Evolutionary conservation across 2,113 vertebrate species (phyloP), one percentile per base, ranked within the genome.

Genomic region (Plectropomus leopardus): DNA sequence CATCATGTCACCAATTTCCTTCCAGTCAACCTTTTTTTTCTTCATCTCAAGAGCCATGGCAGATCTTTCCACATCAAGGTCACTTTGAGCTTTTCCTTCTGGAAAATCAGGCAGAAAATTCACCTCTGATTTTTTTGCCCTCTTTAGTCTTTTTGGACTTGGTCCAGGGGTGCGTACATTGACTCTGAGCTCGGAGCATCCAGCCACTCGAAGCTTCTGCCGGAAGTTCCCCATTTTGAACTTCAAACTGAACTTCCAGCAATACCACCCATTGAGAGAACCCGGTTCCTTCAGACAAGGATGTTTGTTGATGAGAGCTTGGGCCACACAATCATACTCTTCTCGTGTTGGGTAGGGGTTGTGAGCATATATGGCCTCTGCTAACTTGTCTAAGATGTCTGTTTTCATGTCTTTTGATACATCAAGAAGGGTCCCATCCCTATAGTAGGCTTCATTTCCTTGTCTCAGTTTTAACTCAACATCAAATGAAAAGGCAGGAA

Each of bases 341-440:
- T 73, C 28, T 54, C 13, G 32, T 40, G 60, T 21, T 34, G 84
- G 78, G 44, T 77, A 87, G 30, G 65, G 60, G n/a, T 54, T 84
- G 55, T 76, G 23, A 24, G 19, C 48, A 84, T 63, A 89, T n/a
- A 86, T 68, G 44, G 45, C 57, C 55, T 81, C 67, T 36, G 64
- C 77, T 69, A 86, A 53, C 45, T 86, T 88, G 13, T 88, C 76
- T 13, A 88, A 61, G 68, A 86, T 79, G 40, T 82, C 77, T 0
- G 61, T 75, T 61, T 86, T 86, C 45, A 76, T 82, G 63, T 81
- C 73, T 55, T 76, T 78, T 10, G 75, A 44, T 14, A 76, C 24
- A 24, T 60, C 65, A 70, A 76, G 63, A 70, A 75, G 63, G 78
- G 34, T 45, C 19, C 53, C 67, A 67, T 82, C 23, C 69, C 50